phyloP scores from a whole-genome alignment of 2,113 vertebrate species.

The Amblyopsis rosae region DNA sequence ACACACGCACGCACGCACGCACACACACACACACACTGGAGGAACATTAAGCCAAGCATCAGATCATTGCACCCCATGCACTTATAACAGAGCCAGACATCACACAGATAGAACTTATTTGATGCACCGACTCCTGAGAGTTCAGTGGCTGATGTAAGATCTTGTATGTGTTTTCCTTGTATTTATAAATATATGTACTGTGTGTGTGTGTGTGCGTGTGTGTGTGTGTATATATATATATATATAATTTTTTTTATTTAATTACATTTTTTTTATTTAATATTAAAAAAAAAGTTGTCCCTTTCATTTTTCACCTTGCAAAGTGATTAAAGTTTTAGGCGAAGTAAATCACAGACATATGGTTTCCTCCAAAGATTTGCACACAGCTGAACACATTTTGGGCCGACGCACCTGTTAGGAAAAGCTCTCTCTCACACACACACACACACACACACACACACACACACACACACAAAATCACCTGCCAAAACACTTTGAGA shows the following conservation, averaged over 20 bases:
- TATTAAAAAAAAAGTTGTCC: too few relatives aligned
- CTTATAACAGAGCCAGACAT: neutral
- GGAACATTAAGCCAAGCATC: neutral
- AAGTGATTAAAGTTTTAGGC: constrained; percentile 40
- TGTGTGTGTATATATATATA: too few relatives aligned
- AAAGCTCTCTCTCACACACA: constrained; percentile 16
- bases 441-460: constrained; percentile 2
- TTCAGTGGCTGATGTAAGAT: constrained; percentile 1
- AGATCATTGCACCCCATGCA: neutral
- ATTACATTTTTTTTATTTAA: too few relatives aligned
- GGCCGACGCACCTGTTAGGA: constrained; percentile 64
- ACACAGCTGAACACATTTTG: constrained; percentile 57
- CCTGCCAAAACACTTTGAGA: constrained; percentile 62
- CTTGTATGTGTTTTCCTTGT: neutral
- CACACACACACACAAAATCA: constrained; percentile 15
- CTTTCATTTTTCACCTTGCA: constrained; percentile 39
- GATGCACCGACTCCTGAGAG: constrained; percentile 27
- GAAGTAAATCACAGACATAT: constrained; percentile 54
- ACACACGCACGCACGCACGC: constrained; percentile 7
- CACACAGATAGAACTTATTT: constrained; percentile 19
- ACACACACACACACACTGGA: constrained; percentile 5
- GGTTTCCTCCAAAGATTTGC: constrained; percentile 45
- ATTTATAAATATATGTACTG: neutral
- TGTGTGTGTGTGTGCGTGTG: too few relatives aligned
- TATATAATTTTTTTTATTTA: neutral